A percentile compares a stretch with the other conserved stretches of the same genome.
These are phyloP conservation scores for Chiridota heheva DNA, from an alignment of 35 echinoderm and acorn worm genomes.

Conservation along the genomic window DNA sequence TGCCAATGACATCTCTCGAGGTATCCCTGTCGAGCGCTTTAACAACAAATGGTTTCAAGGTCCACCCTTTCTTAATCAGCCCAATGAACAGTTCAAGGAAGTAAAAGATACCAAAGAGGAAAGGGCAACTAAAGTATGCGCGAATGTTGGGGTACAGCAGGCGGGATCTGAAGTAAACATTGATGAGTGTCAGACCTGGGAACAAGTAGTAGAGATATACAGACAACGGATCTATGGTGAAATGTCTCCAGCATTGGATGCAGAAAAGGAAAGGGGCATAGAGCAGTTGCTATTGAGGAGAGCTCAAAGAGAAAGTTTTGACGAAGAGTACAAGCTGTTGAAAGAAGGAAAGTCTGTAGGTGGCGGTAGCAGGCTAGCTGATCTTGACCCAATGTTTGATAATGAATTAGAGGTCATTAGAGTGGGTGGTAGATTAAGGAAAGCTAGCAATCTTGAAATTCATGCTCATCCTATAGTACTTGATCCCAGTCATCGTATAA, in stretches of 20 bases:
- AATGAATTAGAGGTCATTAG: conserved; percentile 47
- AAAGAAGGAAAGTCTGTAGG: conserved; percentile 49
- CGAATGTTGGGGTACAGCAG: neutral
- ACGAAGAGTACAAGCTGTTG: conserved; percentile 29
- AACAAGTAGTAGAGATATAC: conserved; percentile 62
- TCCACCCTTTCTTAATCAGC: conserved; percentile 48
- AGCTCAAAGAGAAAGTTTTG: conserved; percentile 35
- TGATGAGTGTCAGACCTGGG: conserved; percentile 50
- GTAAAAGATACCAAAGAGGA: neutral
- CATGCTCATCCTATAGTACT: conserved; percentile 47
- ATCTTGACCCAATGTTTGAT: conserved; percentile 60
- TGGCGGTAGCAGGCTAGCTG: conserved; percentile 5
- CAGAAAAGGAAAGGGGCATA: neutral
- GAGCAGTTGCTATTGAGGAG: neutral
- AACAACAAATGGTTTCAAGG: conserved; percentile 43
- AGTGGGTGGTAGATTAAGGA: conserved; percentile 52
- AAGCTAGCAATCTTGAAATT: conserved; percentile 14
- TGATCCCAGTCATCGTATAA: conserved; percentile 24
- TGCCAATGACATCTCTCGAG: conserved; percentile 67
- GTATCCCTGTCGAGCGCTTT: conserved; percentile 14
- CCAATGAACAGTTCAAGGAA: conserved; percentile 56
- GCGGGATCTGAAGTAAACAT: neutral
- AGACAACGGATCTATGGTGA: conserved; percentile 50
- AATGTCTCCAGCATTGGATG: conserved; percentile 31
- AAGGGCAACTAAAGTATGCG: neutral